Base-by-base conservation (phyloP, 2,888 invertebrate species). In the Drosophila multiciliata region DNA sequence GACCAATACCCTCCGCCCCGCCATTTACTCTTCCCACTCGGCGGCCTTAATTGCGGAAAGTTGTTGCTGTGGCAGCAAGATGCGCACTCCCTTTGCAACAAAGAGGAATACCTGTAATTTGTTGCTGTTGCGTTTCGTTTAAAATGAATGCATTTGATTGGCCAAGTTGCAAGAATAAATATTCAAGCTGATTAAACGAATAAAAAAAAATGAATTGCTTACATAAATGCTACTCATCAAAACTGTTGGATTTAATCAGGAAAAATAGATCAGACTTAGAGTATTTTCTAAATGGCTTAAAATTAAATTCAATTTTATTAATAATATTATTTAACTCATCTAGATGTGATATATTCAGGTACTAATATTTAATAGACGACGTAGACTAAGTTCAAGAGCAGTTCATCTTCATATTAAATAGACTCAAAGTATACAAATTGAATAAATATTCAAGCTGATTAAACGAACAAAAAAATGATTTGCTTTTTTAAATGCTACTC, bases 31-130 rank as follows among this genome's bases (percentile, higher is more conserved):
- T 71, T 64, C 60, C 57, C 58, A 64, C 75, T 75, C 78, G 73
- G 71, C 48, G 36, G 40, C 73, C 80, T 68, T 88, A 89, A 88
- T 89, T 87, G 87, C 87, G 69, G 87, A 87, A 87, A 88, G 89
- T 82, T 80, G 76, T 80, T 72, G 68, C 80, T 86, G 61, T 23
- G 48, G 73, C 61, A 66, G 73, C 67, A 65, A 75, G 69, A 59
- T 58, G 61, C 58, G 57, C 66, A 64, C 66, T 61, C 64, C 61
- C 32, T 52, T 66, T 55, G 53, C 54, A 33, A 65, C n/a, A 35
- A 26, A 20, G 35, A 32, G 42, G 49, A 70, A 81, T 68, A 74
- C 74, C 74, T 80, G 89, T 84, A 85, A 89, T 85, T 89, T 85
- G 74, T 80, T 71, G 69, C 63, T 80, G 65, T 66, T 75, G 71